A percentile compares a stretch with the other conserved stretches of the same genome.
Evolutionary conservation across 1,140 invertebrate genomes (phyloP).

Genomic region (Danaus plexippus): DNA sequence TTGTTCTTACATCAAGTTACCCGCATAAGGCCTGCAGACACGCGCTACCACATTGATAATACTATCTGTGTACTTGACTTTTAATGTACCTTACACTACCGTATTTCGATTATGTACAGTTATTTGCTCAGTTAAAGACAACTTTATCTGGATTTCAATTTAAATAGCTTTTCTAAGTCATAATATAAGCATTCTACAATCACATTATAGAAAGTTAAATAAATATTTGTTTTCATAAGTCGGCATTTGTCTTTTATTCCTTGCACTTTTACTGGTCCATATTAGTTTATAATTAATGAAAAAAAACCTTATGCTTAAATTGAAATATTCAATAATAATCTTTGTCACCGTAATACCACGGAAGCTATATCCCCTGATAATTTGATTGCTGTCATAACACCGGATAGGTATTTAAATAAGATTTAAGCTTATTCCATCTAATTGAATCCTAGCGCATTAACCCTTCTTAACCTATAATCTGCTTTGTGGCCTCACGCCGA

Average conservation of each 20-base stretch:
- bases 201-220: too few species aligned
- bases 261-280: too few species aligned
- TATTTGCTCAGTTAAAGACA: slow-evolving; percentile 10
- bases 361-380: slow-evolving; percentile 51
- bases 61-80: slow-evolving; percentile 64
- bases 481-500: slow-evolving; percentile 62
- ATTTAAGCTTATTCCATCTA: slow-evolving; percentile 69
- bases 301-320: too few species aligned
- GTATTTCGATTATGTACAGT: background rate
- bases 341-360: slow-evolving; percentile 53
- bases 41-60: slow-evolving; percentile 56
- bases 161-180: background rate
- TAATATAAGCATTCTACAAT: too few species aligned
- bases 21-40: slow-evolving; percentile 57
- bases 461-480: slow-evolving; percentile 55
- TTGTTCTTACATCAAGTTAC: slow-evolving; percentile 25
- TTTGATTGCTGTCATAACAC: slow-evolving; percentile 66
- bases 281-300: too few species aligned
- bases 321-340: slow-evolving; percentile 27
- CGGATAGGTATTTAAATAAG: slow-evolving; percentile 41
- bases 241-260: too few species aligned
- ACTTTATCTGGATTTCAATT: background rate
- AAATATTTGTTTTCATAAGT: too few species aligned
- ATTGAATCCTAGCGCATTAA: slow-evolving; percentile 70
- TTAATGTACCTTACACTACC: slow-evolving; percentile 31